Evolutionary conservation across 1,140 invertebrate species (phyloP).

Genomic region (Saxidomus purpurata): DNA sequence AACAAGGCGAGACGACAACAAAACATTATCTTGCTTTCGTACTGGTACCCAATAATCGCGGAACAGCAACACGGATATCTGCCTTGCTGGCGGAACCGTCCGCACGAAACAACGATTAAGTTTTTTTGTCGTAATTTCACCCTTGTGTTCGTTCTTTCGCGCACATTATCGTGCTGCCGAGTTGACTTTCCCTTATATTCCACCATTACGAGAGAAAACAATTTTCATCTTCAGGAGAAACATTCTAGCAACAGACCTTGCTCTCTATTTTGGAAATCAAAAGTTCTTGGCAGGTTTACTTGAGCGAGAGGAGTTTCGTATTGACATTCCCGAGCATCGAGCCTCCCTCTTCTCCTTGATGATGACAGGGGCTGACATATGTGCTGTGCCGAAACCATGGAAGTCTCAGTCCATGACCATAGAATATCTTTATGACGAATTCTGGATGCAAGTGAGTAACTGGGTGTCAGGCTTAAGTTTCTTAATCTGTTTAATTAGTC

Average conservation of each 20-base stretch:
- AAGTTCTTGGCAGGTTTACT: slow-evolving; percentile 64
- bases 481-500: not conserved
- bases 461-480: not conserved
- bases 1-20: too few species aligned
- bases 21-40: too few species aligned
- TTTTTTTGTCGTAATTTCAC: too few species aligned
- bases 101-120: too few species aligned
- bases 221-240: slow-evolving; percentile 62
- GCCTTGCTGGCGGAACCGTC: too few species aligned
- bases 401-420: slow-evolving; percentile 70
- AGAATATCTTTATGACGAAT: slow-evolving; percentile 78
- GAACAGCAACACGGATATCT: too few species aligned
- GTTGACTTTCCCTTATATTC: too few species aligned
- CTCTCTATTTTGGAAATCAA: slow-evolving; percentile 78
- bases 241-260: slow-evolving; percentile 82
- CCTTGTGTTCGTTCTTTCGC: too few species aligned
- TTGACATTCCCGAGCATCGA: slow-evolving; percentile 27
- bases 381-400: slow-evolving; percentile 79
- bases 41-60: too few species aligned
- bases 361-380: slow-evolving; percentile 80
- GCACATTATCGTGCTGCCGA: too few species aligned
- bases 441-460: slow-evolving; percentile 76
- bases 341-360: slow-evolving; percentile 63
- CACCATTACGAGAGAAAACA: too few species aligned
- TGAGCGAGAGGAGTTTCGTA: slow-evolving; percentile 60